Conservation (phyloP, 1,140 invertebrate species). For the Macrocentrus cingulum region DNA sequence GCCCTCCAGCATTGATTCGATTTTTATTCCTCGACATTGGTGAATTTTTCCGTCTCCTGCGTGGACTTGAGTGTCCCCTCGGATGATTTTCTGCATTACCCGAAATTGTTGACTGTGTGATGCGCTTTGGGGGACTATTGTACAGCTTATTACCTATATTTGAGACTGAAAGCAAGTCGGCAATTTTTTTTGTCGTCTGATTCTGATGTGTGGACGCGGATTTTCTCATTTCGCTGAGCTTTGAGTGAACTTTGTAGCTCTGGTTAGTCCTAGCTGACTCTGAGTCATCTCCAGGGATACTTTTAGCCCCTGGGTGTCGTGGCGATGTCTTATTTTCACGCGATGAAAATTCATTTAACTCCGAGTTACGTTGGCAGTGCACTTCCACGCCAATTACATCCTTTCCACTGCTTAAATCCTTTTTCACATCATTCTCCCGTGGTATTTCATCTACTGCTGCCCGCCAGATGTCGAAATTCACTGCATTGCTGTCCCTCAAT, state of each 20-base stretch:
- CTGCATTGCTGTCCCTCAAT: constrained; percentile 17
- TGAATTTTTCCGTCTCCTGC: constrained; percentile 5
- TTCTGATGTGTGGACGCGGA: constrained; percentile 37
- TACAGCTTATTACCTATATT: constrained; percentile 19
- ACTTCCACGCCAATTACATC: not conserved
- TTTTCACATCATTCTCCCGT: constrained; percentile 1
- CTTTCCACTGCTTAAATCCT: not conserved
- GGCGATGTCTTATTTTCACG: not conserved
- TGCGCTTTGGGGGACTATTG: constrained; percentile 25
- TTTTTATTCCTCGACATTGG: constrained; percentile 16
- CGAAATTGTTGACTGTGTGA: constrained; percentile 26
- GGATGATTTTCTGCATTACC: constrained; percentile 10
- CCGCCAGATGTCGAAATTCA: constrained; percentile 17
- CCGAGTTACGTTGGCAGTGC: not conserved
- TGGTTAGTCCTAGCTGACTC: constrained; percentile 52
- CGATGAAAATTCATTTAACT: not conserved
- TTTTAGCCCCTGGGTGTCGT: not conserved
- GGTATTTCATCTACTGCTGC: constrained; percentile 1
- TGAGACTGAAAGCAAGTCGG: constrained; percentile 39
- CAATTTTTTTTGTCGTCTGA: constrained; percentile 42
- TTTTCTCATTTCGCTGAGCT: constrained; percentile 58
- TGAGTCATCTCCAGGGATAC: not conserved
- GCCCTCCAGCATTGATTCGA: constrained; percentile 11
- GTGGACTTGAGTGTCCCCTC: constrained; percentile 10
- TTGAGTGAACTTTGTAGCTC: constrained; percentile 69